Conservation (phyloP, 30 jellyfish, hydroid and myxozoan genomes). For the Phacellophora camtschatica region DNA sequence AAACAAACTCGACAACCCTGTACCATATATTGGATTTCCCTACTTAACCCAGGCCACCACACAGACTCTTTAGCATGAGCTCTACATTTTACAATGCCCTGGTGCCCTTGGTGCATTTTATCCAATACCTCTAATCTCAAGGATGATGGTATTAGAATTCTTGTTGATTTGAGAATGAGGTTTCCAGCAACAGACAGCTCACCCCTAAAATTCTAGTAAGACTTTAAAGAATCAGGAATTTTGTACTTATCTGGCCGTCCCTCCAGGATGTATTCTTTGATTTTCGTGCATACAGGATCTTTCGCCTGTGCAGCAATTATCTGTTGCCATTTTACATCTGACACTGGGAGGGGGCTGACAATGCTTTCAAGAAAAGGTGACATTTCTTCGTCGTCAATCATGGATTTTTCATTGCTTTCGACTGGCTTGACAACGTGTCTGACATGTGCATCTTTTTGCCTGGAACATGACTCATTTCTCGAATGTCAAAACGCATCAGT, state of each 20-base stretch:
- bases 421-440: slow-evolving; percentile 9
- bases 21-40: slow-evolving; percentile 31
- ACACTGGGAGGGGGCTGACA: slow-evolving; percentile 7
- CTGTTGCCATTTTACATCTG: background rate
- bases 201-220: too few species aligned
- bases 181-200: slow-evolving; percentile 19
- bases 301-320: too few species aligned
- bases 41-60: slow-evolving; percentile 69
- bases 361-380: slow-evolving; percentile 3
- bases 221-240: too few species aligned
- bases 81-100: slow-evolving; percentile 47
- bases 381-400: background rate
- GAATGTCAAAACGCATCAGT: slow-evolving; percentile 4
- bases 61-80: slow-evolving; percentile 26
- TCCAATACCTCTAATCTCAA: slow-evolving; percentile 27
- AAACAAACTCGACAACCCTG: slow-evolving; percentile 34
- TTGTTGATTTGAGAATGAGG: slow-evolving; percentile 1
- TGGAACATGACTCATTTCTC: background rate
- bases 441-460: background rate
- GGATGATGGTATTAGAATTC: slow-evolving; percentile 34
- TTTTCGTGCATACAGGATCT: too few species aligned
- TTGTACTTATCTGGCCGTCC: too few species aligned
- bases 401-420: background rate
- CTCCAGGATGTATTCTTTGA: too few species aligned
- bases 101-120: slow-evolving; percentile 59